Evolutionary conservation across 2,888 invertebrate species (phyloP), one percentile per base, ranked within the genome.

Genomic region (Drosophila helvetica): DNA sequence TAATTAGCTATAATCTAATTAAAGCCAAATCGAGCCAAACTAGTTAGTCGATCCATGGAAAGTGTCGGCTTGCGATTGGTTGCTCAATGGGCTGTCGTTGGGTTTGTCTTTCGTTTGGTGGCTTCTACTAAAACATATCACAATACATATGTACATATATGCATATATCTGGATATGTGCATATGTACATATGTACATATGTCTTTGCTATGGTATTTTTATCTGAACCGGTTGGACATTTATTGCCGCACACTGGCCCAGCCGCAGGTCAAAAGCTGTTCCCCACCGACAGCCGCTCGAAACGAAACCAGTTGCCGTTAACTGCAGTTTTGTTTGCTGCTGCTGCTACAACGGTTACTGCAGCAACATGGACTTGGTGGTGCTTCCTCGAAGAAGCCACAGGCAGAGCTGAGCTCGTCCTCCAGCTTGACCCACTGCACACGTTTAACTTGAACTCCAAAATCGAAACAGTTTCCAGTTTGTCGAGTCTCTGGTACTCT

Each of bases 391-490:
- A 81, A 79, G 81, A 84, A 76, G 86, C 33, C 33, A 15, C 33
- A 33, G 33, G 1, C 12, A 33, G 53, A 45, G 18, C 67, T 22
- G 51, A 57, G 54, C 52, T 72, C 64, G 71, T 74, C 75, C 59
- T 60, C 43, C 62, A 63, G 63, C 68, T 86, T 85, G 85, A 85
- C 85, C 85, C 85, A 85, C 79, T 87, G 83, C 73, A 83, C 83
- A 86, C 79, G 86, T 86, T 83, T 87, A 87, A 87, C 85, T 85
- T 85, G 88, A 85, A 85, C 85, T 87, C 87, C 75, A 87, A 85
- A 80, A 76, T 71, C 61, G 66, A 61, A 69, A 55, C 51, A 50
- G 70, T 70, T 68, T 67, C 71, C 47, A 64, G 61, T 73, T 72
- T 48, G 61, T 50, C 27, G 45, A 57, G 63, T 64, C 68, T 42